Base-by-base conservation (phyloP, 2,113 vertebrate genomes). In the Eubucco bourcierii region DNA sequence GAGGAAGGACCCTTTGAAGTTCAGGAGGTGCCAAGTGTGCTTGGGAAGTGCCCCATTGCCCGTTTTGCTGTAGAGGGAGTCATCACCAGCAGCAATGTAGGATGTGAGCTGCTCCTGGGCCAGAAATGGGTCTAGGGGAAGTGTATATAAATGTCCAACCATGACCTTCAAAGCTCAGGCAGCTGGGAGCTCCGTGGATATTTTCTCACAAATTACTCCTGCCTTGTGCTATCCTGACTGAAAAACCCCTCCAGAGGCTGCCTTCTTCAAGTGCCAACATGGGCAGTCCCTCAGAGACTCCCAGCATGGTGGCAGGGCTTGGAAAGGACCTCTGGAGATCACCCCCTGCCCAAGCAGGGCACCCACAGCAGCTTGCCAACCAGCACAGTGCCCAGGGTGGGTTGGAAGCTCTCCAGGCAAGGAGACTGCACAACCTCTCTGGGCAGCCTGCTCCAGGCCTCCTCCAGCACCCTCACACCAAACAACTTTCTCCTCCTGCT, bases 101-200 rank as follows among this genome's bases (percentile, higher is more conserved):
- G 37, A 33, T 0, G 15, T 0, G 19, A 71, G n/a, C 56, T 41
- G 67, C 21, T 60, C 16, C 20, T 0, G 0, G 10, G 34, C 55
- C 70, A 81, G 77, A 34, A 80, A 18, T 2, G 1, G 39, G 6
- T 44, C 68, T 5, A 0, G 17, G 33, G 46, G 19, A 15, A 68
- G n/a, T 29, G 1, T 4, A 1, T 6, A 60, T 46, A 33, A 15
- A 8, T 13, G 34, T 33, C 64, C 68, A n/a, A 58, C 3, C 3
- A 7, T 1, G 6, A 18, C n/a, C 7, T 16, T 4, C 61, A 24
- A 24, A 4, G 7, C 39, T 24, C 31, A 50, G 80, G 24, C 31
- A 50, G 80, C 41, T 44, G 10, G 6, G 4, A 1, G 1, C 33
- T 59, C 60, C 7, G 0, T 50, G 21, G 8, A 46, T 44, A 15